phyloP scores from a whole-genome alignment of 2,113 vertebrate species.

The Aepyceros melampus region DNA sequence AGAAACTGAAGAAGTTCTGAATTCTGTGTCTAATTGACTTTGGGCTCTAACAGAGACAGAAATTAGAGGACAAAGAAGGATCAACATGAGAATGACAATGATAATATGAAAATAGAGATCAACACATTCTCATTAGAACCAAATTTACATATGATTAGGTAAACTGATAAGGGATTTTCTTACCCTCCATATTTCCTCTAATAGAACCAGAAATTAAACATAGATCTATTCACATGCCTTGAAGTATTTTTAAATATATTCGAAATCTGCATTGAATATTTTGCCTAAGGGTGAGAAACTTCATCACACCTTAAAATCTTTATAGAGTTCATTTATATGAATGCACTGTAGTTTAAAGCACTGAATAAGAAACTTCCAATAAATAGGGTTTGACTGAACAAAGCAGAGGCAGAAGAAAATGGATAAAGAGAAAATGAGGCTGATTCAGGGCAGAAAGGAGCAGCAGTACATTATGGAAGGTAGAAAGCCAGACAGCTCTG shows the following conservation, averaged over 20 bases:
- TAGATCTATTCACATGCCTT: background rate
- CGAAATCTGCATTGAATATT: constrained; percentile 36
- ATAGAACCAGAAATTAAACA: constrained; percentile 32
- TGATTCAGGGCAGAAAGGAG: background rate
- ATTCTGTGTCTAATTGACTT: background rate
- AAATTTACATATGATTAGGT: background rate
- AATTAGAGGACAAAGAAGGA: constrained; percentile 4
- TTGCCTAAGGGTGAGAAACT: constrained; percentile 19
- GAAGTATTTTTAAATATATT: constrained; percentile 32
- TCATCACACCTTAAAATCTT: constrained; percentile 12
- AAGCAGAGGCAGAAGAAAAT: background rate
- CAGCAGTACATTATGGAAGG: background rate
- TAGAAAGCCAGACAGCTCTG: background rate
- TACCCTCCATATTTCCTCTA: background rate
- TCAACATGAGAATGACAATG: background rate
- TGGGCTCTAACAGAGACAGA: background rate
- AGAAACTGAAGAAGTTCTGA: constrained; percentile 1
- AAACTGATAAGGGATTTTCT: background rate
- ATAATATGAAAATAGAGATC: constrained; percentile 25
- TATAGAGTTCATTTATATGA: background rate
- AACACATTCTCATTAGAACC: background rate
- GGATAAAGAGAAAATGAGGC: background rate
- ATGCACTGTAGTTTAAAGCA: background rate
- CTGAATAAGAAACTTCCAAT: background rate
- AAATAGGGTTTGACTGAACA: background rate